Conservation (phyloP, 2,797 vertebrate species). For the Enteromius argenteus region DNA sequence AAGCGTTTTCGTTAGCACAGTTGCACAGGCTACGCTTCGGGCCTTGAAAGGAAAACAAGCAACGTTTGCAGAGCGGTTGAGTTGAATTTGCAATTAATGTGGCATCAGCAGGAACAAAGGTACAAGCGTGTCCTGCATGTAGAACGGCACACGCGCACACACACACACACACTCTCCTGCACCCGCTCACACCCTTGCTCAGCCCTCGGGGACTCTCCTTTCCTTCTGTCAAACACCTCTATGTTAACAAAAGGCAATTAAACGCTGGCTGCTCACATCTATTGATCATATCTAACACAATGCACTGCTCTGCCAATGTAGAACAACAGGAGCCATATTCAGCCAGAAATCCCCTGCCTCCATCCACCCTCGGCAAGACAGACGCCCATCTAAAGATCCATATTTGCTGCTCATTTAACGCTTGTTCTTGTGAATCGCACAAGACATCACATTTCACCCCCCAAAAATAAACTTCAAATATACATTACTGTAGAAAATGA, state of each 20-base stretch:
- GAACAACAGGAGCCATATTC: slow-evolving; percentile 71
- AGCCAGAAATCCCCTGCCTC: slow-evolving; percentile 31
- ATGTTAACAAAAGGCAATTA: slow-evolving; percentile 76
- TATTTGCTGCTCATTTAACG: slow-evolving; percentile 34
- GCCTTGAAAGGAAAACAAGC: slow-evolving; percentile 24
- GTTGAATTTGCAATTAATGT: slow-evolving; percentile 49
- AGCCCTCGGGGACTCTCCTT: slow-evolving; percentile 41
- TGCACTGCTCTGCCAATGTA: slow-evolving; percentile 70
- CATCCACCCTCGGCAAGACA: slow-evolving; percentile 28
- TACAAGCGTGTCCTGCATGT: slow-evolving; percentile 24
- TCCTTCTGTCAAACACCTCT: slow-evolving; percentile 53
- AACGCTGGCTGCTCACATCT: slow-evolving; percentile 69
- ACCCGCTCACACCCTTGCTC: slow-evolving; percentile 31
- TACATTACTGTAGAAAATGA: neutral
- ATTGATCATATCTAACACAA: slow-evolving; percentile 73
- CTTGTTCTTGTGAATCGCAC: neutral
- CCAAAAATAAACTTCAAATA: neutral
- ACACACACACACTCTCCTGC: slow-evolving; percentile 30
- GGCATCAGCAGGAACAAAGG: slow-evolving; percentile 48
- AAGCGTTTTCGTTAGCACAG: slow-evolving; percentile 8
- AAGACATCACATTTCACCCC: neutral
- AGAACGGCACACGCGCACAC: neutral
- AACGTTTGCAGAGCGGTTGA: slow-evolving; percentile 12
- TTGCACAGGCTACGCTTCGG: slow-evolving; percentile 23
- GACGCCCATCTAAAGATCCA: neutral